These are phyloP conservation scores for Zaprionus davidi DNA, from an alignment of 1,140 invertebrate genomes.

Conservation along the genomic window DNA sequence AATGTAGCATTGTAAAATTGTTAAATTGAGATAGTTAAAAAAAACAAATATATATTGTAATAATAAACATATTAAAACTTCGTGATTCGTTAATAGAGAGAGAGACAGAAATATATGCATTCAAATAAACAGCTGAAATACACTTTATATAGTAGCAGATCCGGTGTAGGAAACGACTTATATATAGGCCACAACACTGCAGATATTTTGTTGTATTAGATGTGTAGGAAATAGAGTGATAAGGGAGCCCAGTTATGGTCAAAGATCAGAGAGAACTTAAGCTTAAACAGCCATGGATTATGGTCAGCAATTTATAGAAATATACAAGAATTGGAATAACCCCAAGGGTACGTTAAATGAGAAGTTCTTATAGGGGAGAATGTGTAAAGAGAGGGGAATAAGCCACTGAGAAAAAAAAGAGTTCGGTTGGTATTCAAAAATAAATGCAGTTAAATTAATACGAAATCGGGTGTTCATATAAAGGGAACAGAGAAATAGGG, in stretches of 20 bases:
- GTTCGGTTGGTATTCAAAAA: too few relatives aligned
- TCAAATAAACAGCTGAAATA: conserved; percentile 55
- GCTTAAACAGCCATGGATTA: neutral
- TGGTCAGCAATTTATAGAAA: neutral
- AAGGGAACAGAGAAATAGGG: neutral
- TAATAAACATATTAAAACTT: conserved; percentile 49
- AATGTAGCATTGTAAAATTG: conserved; percentile 83
- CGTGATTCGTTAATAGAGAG: conserved; percentile 9
- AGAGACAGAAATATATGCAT: conserved; percentile 13
- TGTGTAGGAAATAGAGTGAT: neutral
- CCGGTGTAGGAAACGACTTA: conserved; percentile 13
- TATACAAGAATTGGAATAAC: neutral
- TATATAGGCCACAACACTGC: conserved; percentile 3
- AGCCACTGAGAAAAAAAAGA: too few relatives aligned
- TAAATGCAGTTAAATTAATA: too few relatives aligned
- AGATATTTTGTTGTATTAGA: neutral
- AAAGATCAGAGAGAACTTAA: neutral
- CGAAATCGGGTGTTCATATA: neutral
- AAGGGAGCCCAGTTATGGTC: neutral
- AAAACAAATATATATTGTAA: conserved; percentile 20
- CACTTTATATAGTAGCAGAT: conserved; percentile 1
- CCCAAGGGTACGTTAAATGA: neutral
- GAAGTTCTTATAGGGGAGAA: neutral
- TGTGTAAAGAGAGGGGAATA: neutral
- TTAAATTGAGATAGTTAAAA: conserved; percentile 60